Base-by-base conservation (phyloP, 2,888 invertebrate species). In the Drosophila stalkeri region DNA sequence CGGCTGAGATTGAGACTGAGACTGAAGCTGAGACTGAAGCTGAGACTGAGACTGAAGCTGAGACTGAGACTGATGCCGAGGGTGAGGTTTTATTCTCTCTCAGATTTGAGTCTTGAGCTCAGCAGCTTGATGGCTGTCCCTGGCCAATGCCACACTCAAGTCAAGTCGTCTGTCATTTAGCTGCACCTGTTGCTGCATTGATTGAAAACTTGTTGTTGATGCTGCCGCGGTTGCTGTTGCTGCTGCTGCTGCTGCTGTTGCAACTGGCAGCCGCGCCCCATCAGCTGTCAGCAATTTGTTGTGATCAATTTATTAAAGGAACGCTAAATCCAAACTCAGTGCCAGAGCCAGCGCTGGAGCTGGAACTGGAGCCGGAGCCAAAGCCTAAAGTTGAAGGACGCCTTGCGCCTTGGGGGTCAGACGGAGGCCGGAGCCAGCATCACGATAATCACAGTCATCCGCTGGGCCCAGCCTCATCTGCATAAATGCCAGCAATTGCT, bases 251-350 rank as follows among this genome's bases (percentile, higher is more conserved):
- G 44, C 64, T 23, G n/a, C 55, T 54, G 55, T 23, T 20, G 57
- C 74, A 68, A 55, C 77, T 70, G 68, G 67, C 56, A 43, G 89
- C 71, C 73, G 89, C 86, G 78, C 75, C 83, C 68, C 81, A 86
- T 91, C 83, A 91, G 86, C 90, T 91, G 91, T 91, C 91, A 90
- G 91, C 91, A 91, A 91, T 91, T 91, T 90, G 91, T 90, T 91
- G 86, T 82, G 90, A 90, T 90, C 90, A 91, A 91, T 91, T 91
- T 91, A 91, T 91, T 89, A 89, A 87, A 88, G 71, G 70, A 55
- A 63, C 47, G 57, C 47, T 37, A 66, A 68, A 61, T 57, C 46
- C 81, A 64, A 69, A 64, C 59, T 79, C 64, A 69, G 64, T 63
- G 47, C 55, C 61, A 20, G 60, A 65, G 37, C 55, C 61, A 18